These are phyloP conservation scores for Nymphalis c-album DNA, from an alignment of 2,888 invertebrate species.

Conservation along the genomic window DNA sequence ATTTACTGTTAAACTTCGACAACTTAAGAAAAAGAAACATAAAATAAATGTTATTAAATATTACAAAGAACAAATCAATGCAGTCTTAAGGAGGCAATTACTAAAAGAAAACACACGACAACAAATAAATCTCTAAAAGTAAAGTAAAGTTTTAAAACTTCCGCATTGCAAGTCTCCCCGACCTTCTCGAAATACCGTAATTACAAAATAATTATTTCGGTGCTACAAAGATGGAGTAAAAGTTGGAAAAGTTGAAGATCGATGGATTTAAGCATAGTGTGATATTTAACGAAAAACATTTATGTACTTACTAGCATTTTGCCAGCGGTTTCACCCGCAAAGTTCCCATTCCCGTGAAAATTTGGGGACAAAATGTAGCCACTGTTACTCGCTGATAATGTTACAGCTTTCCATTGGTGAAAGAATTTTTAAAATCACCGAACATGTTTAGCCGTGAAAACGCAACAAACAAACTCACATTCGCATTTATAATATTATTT, in stretches of 20 bases:
- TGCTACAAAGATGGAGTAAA: conserved; percentile 37
- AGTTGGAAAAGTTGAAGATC: conserved; percentile 33
- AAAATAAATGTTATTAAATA: background rate
- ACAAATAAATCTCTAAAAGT: conserved; percentile 37
- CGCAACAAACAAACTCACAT: too few species aligned
- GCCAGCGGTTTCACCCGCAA: too few species aligned
- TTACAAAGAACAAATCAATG: conserved; percentile 15
- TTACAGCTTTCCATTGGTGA: too few species aligned
- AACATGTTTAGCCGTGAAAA: too few species aligned
- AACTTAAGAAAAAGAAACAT: background rate
- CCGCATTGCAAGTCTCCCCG: conserved; percentile 47
- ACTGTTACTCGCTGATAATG: too few species aligned
- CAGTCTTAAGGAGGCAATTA: conserved; percentile 10
- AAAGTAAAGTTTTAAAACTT: conserved; percentile 55
- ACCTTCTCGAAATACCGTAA: conserved; percentile 41
- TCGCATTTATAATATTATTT: too few species aligned
- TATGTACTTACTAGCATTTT: too few species aligned
- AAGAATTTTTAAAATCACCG: too few species aligned
- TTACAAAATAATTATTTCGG: conserved; percentile 44
- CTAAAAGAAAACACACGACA: conserved; percentile 26
- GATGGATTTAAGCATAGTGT: background rate
- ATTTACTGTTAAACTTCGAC: background rate
- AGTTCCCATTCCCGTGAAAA: too few species aligned
- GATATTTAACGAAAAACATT: background rate
- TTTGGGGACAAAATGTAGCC: too few species aligned